These are phyloP conservation scores for Semibalanus balanoides DNA, from an alignment of 1,140 invertebrate genomes.

Conservation along the genomic window DNA sequence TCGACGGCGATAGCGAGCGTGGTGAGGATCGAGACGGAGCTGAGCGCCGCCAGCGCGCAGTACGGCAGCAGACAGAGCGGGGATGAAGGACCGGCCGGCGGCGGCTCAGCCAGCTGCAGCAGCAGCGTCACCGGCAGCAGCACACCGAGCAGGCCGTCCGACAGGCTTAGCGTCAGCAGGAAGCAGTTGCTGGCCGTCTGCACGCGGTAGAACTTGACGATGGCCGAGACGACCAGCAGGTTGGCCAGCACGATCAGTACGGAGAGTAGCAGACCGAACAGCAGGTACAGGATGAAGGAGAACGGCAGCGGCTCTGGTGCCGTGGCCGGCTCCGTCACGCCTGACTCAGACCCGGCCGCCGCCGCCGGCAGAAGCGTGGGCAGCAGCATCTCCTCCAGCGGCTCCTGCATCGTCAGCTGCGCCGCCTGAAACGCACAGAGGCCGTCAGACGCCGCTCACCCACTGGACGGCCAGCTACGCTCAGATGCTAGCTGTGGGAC, in stretches of 20 bases:
- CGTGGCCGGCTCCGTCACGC: too few species aligned
- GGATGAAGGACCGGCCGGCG: too few species aligned
- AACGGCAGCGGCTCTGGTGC: too few species aligned
- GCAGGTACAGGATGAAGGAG: not conserved
- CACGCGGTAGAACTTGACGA: not conserved
- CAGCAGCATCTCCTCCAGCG: too few species aligned
- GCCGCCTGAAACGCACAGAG: too few species aligned
- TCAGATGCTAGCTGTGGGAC: too few species aligned
- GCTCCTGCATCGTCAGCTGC: conserved; percentile 27
- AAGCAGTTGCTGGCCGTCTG: not conserved
- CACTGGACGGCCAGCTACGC: too few species aligned
- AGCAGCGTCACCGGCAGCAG: not conserved
- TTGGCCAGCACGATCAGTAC: not conserved
- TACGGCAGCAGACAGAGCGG: conserved; percentile 42
- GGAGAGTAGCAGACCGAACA: not conserved
- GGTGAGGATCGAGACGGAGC: conserved; percentile 45
- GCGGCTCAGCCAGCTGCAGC: not conserved
- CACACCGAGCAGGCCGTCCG: not conserved
- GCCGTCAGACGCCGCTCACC: too few species aligned
- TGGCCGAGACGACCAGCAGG: not conserved
- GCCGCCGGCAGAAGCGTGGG: conserved; percentile 22
- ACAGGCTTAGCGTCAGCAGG: not conserved
- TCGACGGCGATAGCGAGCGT: conserved; percentile 50
- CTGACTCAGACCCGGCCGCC: not conserved
- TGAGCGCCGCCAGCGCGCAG: conserved; percentile 43